Conservation (phyloP, 2,113 vertebrate genomes). For the Elephantulus edwardii region DNA sequence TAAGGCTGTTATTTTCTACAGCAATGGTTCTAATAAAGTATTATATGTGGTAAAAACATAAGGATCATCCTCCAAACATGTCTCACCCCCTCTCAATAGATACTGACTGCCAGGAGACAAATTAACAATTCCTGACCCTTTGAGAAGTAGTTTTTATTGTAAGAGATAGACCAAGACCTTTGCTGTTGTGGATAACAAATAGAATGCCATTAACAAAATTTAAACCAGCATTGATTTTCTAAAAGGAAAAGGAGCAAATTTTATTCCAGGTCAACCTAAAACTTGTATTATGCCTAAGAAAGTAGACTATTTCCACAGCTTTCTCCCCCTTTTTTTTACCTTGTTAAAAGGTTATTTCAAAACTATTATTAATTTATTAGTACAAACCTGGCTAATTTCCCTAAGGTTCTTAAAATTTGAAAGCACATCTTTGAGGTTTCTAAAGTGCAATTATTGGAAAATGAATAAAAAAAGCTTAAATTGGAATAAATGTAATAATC, state of each 20-base stretch:
- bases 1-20: neutral
- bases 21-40: no score
- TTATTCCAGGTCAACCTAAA: conserved; percentile 56
- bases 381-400: conserved; percentile 65
- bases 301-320: conserved; percentile 44
- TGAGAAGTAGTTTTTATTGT: neutral
- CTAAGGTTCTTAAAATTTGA: conserved; percentile 65
- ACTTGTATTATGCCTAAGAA: conserved; percentile 43
- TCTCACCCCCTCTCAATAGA: neutral
- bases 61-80: neutral
- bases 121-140: neutral
- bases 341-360: conserved; percentile 68
- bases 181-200: neutral
- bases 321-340: conserved; percentile 15
- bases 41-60: neutral
- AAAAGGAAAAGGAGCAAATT: conserved; percentile 8
- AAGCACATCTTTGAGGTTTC: conserved; percentile 7
- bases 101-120: neutral
- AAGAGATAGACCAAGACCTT: neutral
- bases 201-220: neutral
- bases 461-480: conserved; percentile 73
- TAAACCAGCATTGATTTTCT: neutral
- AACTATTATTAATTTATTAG: conserved; percentile 72
- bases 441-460: conserved; percentile 62
- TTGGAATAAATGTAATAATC: conserved; percentile 53